phyloP scores from a whole-genome alignment of 1,140 invertebrate species.

The Cydia splendana region DNA sequence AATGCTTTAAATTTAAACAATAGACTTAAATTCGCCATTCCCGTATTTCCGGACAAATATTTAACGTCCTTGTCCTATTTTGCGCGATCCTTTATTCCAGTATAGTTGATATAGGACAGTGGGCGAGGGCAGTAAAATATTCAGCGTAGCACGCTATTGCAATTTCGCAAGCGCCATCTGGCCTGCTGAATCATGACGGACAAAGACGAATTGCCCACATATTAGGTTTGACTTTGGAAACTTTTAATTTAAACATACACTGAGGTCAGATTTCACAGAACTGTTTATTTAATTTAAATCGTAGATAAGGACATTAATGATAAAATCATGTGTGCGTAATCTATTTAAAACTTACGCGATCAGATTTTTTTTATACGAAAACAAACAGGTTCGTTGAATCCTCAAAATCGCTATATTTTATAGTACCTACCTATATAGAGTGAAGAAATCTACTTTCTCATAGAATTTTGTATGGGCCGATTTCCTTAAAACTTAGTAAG shows the following conservation, averaged over 20 bases:
- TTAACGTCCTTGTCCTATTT: conserved; percentile 26
- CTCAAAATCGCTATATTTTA: too few species aligned
- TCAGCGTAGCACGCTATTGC: conserved; percentile 43
- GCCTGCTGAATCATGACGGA: conserved; percentile 28
- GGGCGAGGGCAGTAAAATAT: conserved; percentile 41
- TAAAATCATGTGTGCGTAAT: too few species aligned
- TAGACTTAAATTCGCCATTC: background rate
- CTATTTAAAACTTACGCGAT: too few species aligned
- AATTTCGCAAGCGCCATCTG: conserved; percentile 40
- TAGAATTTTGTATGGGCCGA: too few species aligned
- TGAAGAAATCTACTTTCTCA: too few species aligned
- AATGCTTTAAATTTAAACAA: background rate
- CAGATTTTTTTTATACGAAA: too few species aligned
- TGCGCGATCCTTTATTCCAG: conserved; percentile 35
- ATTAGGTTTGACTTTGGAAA: background rate
- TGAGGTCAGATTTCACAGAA: background rate
- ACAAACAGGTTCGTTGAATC: too few species aligned
- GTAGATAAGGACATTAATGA: too few species aligned
- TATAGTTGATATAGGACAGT: conserved; percentile 36
- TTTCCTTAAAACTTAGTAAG: too few species aligned
- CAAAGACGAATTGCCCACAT: background rate
- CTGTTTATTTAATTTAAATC: too few species aligned
- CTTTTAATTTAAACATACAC: background rate
- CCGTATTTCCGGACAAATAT: background rate
- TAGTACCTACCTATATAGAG: too few species aligned